These are phyloP conservation scores for Mizuhopecten yessoensis DNA, from an alignment of 1,140 invertebrate genomes.

Conservation along the genomic window DNA sequence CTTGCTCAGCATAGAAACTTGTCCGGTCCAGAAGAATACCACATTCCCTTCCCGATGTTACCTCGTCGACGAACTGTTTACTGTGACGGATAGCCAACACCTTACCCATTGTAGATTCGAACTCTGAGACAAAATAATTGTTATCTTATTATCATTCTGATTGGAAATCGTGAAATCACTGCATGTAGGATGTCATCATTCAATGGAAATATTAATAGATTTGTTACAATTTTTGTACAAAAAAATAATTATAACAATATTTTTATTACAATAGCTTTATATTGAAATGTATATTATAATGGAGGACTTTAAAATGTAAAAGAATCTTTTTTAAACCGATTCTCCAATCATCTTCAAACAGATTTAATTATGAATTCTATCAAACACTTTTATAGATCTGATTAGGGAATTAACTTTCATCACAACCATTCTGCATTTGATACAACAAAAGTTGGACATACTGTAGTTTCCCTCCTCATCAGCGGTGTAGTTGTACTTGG, in stretches of 20 bases:
- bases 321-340: no score
- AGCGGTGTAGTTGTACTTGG: conserved; percentile 94
- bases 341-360: no score
- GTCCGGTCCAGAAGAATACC: conserved; percentile 96
- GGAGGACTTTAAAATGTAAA: no score
- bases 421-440: background rate
- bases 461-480: conserved; percentile 79
- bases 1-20: conserved; percentile 96
- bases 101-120: conserved; percentile 84
- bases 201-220: no score
- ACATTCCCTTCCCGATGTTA: conserved; percentile 93
- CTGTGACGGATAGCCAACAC: conserved; percentile 87
- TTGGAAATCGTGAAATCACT: background rate
- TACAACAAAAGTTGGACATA: conserved; percentile 63
- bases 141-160: background rate
- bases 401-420: background rate
- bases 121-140: conserved; percentile 78
- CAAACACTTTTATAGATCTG: no score
- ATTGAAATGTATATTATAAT: no score
- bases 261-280: no score
- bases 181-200: no score
- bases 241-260: no score
- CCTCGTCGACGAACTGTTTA: conserved; percentile 94
- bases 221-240: no score
- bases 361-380: no score